Base-by-base conservation (phyloP, 2,797 vertebrate genomes). In the Acipenser transmontanus region DNA sequence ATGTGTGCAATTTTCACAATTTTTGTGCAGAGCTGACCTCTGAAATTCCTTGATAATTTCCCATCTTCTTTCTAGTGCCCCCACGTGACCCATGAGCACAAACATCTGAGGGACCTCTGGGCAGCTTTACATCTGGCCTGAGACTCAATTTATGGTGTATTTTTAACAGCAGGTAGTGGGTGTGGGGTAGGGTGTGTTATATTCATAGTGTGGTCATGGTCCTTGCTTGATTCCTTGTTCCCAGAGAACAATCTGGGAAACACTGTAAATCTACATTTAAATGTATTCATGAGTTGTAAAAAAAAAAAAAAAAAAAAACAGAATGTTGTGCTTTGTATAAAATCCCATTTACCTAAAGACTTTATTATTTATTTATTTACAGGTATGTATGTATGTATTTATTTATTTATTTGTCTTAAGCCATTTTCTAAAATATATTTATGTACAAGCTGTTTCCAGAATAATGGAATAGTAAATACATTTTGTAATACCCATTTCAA, bases 1-100 rank as follows among this genome's bases (percentile, higher is more conserved):
- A 89, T 90, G 87, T 89, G 86, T 84, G 82, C 85, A 88, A 94
- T 95, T 95, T 95, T 91, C 89, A 84, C 87, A 87, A 90, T 87
- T 89, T 90, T 77, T 73, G 80, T 82, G 74, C 76, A 85, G 68
- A 49, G 0, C 76, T 89, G 89, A 90, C 89, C 89, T 91, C 82
- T 89, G 81, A 79, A 89, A 91, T 90, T 88, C 84, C 80, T 72
- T 81, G 82, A 85, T 87, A 88, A 88, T 91, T 90, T 89, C 77
- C 75, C 78, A 78, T 87, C 77, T 76, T 84, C 77, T 88, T 87
- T 78, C 83, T 65, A 78, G 81, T 88, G 84, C 82, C 86, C 88
- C 81, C 78, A 78, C 4, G 61, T 88, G 84, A 88, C 87, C 83
- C 77, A 83, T 87, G 84, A 87, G 83, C 84, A 81, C 80, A 88